Conservation (phyloP, 1,140 invertebrate species). For the Bombus difficillimus region DNA sequence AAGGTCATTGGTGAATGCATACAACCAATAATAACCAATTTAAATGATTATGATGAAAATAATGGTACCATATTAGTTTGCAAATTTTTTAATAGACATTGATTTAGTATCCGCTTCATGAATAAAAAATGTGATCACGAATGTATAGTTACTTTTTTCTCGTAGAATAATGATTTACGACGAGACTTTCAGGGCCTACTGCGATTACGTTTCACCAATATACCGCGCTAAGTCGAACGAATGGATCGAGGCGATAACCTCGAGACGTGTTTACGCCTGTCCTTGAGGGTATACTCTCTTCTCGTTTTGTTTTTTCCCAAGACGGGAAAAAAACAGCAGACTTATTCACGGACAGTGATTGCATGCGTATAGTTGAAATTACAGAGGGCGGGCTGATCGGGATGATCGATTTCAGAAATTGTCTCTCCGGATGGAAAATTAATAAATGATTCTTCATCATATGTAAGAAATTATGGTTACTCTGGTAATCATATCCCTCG, state of each 20-base stretch:
- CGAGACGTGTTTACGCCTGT: constrained; percentile 45
- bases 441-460: constrained; percentile 48
- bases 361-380: constrained; percentile 45
- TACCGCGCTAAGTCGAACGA: constrained; percentile 33
- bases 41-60: too few relatives aligned
- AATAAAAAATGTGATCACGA: not conserved
- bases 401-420: constrained; percentile 38
- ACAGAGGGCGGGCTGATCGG: constrained; percentile 21
- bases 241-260: constrained; percentile 36
- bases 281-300: constrained; percentile 26
- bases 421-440: constrained; percentile 40
- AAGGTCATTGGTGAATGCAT: not conserved
- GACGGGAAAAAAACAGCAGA: not conserved
- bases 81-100: not conserved
- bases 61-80: not conserved
- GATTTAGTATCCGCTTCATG: not conserved
- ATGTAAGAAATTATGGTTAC: constrained; percentile 27
- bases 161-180: not conserved
- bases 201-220: constrained; percentile 17
- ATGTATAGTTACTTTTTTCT: not conserved
- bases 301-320: not conserved
- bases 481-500: constrained; percentile 8
- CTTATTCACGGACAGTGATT: constrained; percentile 20
- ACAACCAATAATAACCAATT: too few relatives aligned
- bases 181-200: not conserved